A percentile compares a stretch with the other conserved stretches of the same genome.
Conservation (phyloP, 64 coral and sea anemone species). For the Acropora tenuis region DNA sequence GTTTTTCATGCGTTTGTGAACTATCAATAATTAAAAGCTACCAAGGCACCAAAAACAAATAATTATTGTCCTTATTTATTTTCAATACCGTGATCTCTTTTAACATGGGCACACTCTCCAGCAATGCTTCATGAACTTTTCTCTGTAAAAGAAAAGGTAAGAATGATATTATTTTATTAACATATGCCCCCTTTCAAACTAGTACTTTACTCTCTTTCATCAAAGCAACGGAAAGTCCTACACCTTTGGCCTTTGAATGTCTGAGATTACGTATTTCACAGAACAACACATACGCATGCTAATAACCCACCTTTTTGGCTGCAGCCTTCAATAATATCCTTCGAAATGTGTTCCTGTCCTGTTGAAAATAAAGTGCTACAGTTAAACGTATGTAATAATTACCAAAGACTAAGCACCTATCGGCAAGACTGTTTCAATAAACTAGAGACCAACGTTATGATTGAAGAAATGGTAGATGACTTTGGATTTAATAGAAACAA, state of each 20-base stretch:
- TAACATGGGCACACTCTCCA: constrained; percentile 89
- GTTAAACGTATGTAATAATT: not conserved
- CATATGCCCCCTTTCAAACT: too few relatives aligned
- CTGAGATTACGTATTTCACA: not conserved
- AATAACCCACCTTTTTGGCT: constrained; percentile 81
- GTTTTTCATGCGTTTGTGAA: too few relatives aligned
- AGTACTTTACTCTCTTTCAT: too few relatives aligned
- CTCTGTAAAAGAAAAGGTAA: constrained; percentile 66
- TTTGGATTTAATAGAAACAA: too few relatives aligned
- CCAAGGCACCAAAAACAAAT: too few relatives aligned
- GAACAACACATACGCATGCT: not conserved
- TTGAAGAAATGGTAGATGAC: too few relatives aligned
- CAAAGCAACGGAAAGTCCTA: too few relatives aligned
- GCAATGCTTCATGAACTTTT: constrained; percentile 79
- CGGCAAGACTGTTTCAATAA: too few relatives aligned
- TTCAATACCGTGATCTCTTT: constrained; percentile 86
- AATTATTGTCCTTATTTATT: too few relatives aligned
- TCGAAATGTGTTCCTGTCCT: constrained; percentile 98
- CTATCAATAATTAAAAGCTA: too few relatives aligned
- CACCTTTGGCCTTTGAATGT: too few relatives aligned
- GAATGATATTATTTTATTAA: not conserved
- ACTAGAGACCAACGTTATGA: too few relatives aligned
- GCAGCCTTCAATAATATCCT: constrained; percentile 97
- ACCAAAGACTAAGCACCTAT: not conserved
- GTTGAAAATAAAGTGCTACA: not conserved